Percentiles rank a stretch among this genome's conserved stretches.
These are phyloP conservation scores for Bovichtus variegatus DNA, from an alignment of 2,797 vertebrate species.

Conservation along the genomic window DNA sequence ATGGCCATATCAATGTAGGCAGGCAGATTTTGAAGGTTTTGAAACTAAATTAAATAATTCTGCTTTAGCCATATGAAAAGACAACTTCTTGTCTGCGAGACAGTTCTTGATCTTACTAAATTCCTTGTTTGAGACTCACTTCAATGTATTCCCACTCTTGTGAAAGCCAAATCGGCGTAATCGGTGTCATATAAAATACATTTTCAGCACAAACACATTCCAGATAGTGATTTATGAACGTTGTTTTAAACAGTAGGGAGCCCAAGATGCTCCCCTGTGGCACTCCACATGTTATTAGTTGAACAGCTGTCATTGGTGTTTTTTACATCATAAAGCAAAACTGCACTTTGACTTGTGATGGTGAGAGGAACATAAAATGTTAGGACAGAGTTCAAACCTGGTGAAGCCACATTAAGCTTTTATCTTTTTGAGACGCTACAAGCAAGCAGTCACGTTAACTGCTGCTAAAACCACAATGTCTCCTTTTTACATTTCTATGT, in stretches of 20 bases:
- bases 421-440: background rate
- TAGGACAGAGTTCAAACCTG: background rate
- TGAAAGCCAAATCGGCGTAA: background rate
- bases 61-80: background rate
- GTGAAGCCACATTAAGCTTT: background rate
- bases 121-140: background rate
- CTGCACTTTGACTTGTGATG: background rate
- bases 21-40: background rate
- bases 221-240: too few relatives aligned
- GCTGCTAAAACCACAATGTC: too few relatives aligned
- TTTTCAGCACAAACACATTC: too few relatives aligned
- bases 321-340: slow-evolving; percentile 1
- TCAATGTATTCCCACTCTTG: background rate
- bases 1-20: background rate
- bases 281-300: background rate
- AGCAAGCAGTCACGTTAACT: too few relatives aligned
- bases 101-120: background rate
- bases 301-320: background rate
- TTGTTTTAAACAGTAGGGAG: background rate
- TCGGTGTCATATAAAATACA: background rate
- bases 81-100: background rate
- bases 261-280: background rate
- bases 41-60: background rate
- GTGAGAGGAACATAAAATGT: background rate
- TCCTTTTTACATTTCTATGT: too few relatives aligned